Conservation (phyloP, 2,113 vertebrate species). For the Lepus timidus region DNA sequence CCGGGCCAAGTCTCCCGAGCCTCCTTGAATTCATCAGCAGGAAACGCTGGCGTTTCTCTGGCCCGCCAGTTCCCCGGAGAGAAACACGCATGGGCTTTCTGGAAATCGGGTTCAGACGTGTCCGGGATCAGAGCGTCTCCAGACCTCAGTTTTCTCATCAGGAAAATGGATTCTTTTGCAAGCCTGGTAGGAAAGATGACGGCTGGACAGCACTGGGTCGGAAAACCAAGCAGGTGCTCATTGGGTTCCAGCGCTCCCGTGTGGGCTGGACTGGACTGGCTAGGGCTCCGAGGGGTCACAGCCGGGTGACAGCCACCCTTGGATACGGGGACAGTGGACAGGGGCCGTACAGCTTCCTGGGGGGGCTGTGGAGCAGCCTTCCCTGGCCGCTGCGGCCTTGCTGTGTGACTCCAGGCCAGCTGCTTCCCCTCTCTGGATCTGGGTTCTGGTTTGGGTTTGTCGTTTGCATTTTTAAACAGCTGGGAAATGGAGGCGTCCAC, state of each 20-base stretch:
- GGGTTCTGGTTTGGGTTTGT: not conserved
- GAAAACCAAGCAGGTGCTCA: not conserved
- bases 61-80: not conserved
- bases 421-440: not conserved
- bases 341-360: not conserved
- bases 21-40: too few species aligned
- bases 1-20: too few species aligned
- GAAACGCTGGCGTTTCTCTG: not conserved
- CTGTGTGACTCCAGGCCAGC: not conserved
- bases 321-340: too few species aligned
- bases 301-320: fast-evolving
- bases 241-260: too few species aligned
- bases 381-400: not conserved
- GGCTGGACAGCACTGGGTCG: fast-evolving
- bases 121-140: not conserved
- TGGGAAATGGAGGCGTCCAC: not conserved
- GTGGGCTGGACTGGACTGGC: not conserved
- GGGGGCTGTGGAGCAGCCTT: too few species aligned
- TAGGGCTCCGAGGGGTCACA: not conserved
- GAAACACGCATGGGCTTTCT: not conserved
- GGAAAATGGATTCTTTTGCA: not conserved
- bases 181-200: too few species aligned
- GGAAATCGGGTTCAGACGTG: not conserved
- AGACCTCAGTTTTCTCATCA: not conserved
- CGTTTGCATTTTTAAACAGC: not conserved